Conservation (phyloP, 2,888 invertebrate species). For the Drosophila anomelani region DNA sequence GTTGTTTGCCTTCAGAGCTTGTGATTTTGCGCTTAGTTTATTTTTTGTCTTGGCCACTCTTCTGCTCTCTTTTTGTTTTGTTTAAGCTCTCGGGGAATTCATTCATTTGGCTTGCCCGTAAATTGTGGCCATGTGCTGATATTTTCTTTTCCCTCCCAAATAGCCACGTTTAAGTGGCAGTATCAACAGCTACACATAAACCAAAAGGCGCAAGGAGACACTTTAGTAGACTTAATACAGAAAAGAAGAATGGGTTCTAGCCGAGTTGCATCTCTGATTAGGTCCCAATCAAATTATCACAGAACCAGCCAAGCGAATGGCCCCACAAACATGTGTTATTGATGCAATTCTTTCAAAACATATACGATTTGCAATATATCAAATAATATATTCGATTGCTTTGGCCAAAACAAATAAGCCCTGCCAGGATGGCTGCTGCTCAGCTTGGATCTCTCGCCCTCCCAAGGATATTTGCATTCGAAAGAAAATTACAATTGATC, state of each 20-base stretch:
- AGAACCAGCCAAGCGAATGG: conserved; percentile 21
- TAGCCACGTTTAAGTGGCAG: conserved; percentile 24
- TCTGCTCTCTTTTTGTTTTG: conserved; percentile 12
- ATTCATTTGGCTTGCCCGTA: conserved; percentile 19
- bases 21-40: conserved; percentile 40
- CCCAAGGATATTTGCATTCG: conserved; percentile 70
- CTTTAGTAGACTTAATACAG: conserved; percentile 6
- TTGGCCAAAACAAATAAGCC: conserved; percentile 59
- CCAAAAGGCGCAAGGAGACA: conserved; percentile 18
- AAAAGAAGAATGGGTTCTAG: background rate
- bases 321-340: conserved; percentile 61
- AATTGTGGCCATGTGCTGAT: conserved; percentile 23
- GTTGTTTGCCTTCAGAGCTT: conserved; percentile 25
- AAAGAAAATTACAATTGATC: conserved; percentile 81
- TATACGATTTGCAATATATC: conserved; percentile 54
- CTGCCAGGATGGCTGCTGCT: conserved; percentile 20
- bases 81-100: conserved; percentile 41
- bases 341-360: conserved; percentile 61
- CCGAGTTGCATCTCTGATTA: conserved; percentile 20
- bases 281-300: conserved; percentile 43
- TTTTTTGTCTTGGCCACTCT: conserved; percentile 13
- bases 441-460: conserved; percentile 6
- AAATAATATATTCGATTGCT: conserved; percentile 47
- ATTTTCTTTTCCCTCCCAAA: conserved; percentile 15
- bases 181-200: conserved; percentile 37